A percentile compares a stretch with the other conserved stretches of the same genome.
Conservation (phyloP, 2,797 vertebrate species). For the Sebastes iracundus region DNA sequence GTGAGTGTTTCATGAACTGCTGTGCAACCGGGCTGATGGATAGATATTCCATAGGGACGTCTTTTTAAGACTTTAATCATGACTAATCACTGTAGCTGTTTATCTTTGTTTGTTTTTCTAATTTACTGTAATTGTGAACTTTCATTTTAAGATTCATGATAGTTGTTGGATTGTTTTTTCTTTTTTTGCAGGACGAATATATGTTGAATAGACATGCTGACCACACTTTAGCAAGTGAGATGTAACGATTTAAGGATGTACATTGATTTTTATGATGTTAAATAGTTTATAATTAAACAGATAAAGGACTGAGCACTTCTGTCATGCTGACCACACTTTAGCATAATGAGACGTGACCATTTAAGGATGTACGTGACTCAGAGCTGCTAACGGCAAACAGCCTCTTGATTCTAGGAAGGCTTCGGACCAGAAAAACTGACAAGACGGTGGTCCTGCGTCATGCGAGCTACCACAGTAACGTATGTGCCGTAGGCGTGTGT, state of each 20-base stretch:
- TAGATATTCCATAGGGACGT: neutral
- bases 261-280: neutral
- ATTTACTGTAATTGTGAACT: neutral
- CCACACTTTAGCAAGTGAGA: neutral
- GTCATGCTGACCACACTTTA: neutral
- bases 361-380: neutral
- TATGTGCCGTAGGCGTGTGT: neutral
- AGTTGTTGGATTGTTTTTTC: neutral
- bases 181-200: neutral
- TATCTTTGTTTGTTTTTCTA: neutral
- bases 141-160: neutral
- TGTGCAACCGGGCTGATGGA: neutral
- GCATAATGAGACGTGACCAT: neutral
- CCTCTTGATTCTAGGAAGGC: constrained; percentile 40
- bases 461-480: neutral
- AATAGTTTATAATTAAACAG: neutral
- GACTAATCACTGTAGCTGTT: neutral
- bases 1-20: too few species aligned
- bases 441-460: constrained; percentile 22
- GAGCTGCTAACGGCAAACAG: constrained; percentile 11
- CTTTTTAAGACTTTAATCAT: neutral
- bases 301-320: neutral
- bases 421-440: constrained; percentile 17
- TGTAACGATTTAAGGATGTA: neutral
- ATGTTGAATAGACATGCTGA: neutral